Percentiles rank a stretch among this genome's conserved stretches.
Evolutionary conservation across 1,140 invertebrate genomes (phyloP).

Genomic region (Anagrus nilaparvatae): DNA sequence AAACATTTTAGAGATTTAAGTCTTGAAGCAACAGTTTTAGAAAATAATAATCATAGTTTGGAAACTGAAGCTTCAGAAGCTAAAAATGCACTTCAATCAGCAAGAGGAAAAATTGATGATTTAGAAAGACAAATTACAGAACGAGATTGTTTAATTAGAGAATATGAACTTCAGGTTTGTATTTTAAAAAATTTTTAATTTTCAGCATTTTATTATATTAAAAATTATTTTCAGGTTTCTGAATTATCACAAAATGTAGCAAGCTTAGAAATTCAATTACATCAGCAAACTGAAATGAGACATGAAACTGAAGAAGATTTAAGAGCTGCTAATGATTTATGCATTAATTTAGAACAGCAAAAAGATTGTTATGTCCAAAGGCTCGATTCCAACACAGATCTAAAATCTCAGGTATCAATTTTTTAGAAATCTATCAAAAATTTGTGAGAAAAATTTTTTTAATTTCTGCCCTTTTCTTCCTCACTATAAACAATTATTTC

Average conservation of each 20-base stretch:
- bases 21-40: conserved; percentile 57
- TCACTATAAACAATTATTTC: too few relatives aligned
- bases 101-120: conserved; percentile 43
- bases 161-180: conserved; percentile 46
- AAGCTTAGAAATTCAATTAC: conserved; percentile 42
- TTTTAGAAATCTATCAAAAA: too few relatives aligned
- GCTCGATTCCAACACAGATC: conserved; percentile 31
- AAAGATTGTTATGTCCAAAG: conserved; percentile 40
- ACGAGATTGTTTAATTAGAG: conserved; percentile 41
- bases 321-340: conserved; percentile 41
- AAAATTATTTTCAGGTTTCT: conserved; percentile 38
- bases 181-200: too few relatives aligned
- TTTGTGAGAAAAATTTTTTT: too few relatives aligned
- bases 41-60: conserved; percentile 61
- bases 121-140: conserved; percentile 43
- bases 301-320: conserved; percentile 38
- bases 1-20: conserved; percentile 61
- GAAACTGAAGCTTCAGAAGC: conserved; percentile 58
- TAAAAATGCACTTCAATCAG: conserved; percentile 42
- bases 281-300: conserved; percentile 33
- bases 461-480: too few relatives aligned
- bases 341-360: conserved; percentile 44
- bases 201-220: too few relatives aligned
- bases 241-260: conserved; percentile 45
- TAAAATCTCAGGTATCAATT: conserved; percentile 35